These are phyloP conservation scores for Gila robusta DNA, from an alignment of 2,797 vertebrate species.

Conservation along the genomic window DNA sequence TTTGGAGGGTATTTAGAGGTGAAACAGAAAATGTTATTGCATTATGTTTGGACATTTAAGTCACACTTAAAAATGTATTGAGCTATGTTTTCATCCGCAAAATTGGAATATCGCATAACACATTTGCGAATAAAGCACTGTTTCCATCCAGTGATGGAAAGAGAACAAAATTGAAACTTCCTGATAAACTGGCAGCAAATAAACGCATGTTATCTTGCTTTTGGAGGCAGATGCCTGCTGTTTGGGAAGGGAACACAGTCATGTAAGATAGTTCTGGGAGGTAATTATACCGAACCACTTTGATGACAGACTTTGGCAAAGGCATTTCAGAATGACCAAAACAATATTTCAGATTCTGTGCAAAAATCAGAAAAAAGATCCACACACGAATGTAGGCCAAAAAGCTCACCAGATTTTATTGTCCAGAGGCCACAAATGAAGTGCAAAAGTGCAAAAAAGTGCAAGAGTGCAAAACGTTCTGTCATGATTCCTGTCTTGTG, in stretches of 20 bases:
- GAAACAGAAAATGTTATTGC: constrained; percentile 2
- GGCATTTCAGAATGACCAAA: too few species aligned
- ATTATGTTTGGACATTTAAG: background rate
- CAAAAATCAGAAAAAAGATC: too few species aligned
- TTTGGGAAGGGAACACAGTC: background rate
- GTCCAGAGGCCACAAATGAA: too few species aligned
- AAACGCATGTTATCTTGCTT: background rate
- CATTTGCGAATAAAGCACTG: background rate
- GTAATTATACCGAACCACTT: background rate
- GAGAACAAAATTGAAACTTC: background rate
- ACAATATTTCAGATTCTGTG: too few species aligned
- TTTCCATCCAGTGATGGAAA: background rate
- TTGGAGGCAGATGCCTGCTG: background rate
- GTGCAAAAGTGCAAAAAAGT: too few species aligned
- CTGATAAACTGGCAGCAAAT: background rate
- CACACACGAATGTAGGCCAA: too few species aligned
- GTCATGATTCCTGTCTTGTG: too few species aligned
- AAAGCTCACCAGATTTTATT: too few species aligned
- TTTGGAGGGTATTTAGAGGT: constrained; percentile 3
- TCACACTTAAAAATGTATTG: background rate
- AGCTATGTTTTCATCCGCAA: background rate
- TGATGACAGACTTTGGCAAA: background rate
- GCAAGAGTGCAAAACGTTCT: too few species aligned
- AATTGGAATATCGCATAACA: background rate
- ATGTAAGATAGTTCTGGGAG: background rate